Evolutionary conservation across 2,888 invertebrate genomes (phyloP), one percentile per base, ranked within the genome.

Genomic region (Sisyra terminalis): DNA sequence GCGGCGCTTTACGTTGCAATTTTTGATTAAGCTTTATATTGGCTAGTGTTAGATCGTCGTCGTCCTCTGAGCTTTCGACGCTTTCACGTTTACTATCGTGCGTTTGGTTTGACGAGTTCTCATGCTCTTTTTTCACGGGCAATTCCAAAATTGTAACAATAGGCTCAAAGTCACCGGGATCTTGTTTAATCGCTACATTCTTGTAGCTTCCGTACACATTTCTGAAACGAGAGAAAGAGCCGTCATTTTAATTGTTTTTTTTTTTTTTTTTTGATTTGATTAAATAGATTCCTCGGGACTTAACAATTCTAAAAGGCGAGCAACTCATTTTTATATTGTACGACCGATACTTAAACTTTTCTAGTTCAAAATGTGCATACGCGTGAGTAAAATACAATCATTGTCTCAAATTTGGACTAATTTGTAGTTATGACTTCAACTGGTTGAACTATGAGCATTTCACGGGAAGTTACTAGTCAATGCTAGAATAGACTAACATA

Each of bases 141-240:
- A 45, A 32, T 46, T 47, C 47, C 30, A 42, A 39, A 34, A 45
- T 47, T 16, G 45, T 47, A 37, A 47, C 36, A 29, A 47, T 42
- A 29, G 47, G 47, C 41, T 47, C 47, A 44, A 47, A 46, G 15
- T 38, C 41, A 31, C 44, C 44, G 13, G 47, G 45, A 40, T 47
- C 45, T 43, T 31, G 37, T 43, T 43, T 43, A 16, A 43, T 38
- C 15, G 30, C 9, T 17, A 43, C 30, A 38, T 43, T 43, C 38
- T 38, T 43, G 43, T 14, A 43, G 43, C 38, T 38, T 29, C 37
- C 43, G 29, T 35, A 42, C 36, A 42, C 14, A 34, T 36, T 34
- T 42, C 42, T 42, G 42, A 42, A 42, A 42, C 11, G 11, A 42
- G 11, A 42, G 18, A 39, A 18, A 39, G 15, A 24, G 24, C 11